These are phyloP conservation scores for Cylindroiulus punctatus DNA, from an alignment of 2,888 invertebrate genomes.

Conservation along the genomic window DNA sequence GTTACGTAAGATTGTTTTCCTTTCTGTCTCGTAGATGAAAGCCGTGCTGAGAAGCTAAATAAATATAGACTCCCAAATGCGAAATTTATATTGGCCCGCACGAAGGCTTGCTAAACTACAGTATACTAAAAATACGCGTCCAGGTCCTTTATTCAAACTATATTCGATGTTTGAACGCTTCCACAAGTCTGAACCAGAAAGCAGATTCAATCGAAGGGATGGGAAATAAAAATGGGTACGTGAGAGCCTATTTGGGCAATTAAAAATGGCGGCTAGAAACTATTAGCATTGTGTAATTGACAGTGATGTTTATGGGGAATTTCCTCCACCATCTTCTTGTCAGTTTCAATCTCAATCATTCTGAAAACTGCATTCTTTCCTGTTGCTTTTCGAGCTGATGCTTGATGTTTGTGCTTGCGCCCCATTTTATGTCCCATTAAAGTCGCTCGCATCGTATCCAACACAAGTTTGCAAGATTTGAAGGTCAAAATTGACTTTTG, in stretches of 20 bases:
- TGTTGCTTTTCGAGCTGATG: background rate
- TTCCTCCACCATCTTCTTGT: background rate
- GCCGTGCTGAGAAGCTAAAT: constrained; percentile 25
- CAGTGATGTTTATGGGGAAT: constrained; percentile 16
- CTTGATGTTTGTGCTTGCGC: background rate
- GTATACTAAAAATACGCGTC: background rate
- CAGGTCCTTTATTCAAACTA: background rate
- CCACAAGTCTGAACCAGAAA: background rate
- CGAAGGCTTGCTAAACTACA: background rate
- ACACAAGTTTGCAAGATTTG: background rate
- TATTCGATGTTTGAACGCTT: background rate
- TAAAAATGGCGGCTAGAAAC: background rate
- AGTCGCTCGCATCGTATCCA: background rate
- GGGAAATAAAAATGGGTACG: background rate
- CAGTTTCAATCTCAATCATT: background rate
- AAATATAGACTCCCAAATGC: background rate
- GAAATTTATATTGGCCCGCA: constrained; percentile 18
- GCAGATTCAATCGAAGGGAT: background rate
- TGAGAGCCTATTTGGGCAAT: background rate
- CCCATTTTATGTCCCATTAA: background rate
- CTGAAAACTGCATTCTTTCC: background rate
- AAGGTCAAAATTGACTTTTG: background rate
- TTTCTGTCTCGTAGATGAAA: background rate
- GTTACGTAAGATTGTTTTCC: constrained; percentile 13
- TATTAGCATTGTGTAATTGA: constrained; percentile 1